Conservation (phyloP, 2,797 vertebrate genomes). For the Pseudocheirus occidentalis region DNA sequence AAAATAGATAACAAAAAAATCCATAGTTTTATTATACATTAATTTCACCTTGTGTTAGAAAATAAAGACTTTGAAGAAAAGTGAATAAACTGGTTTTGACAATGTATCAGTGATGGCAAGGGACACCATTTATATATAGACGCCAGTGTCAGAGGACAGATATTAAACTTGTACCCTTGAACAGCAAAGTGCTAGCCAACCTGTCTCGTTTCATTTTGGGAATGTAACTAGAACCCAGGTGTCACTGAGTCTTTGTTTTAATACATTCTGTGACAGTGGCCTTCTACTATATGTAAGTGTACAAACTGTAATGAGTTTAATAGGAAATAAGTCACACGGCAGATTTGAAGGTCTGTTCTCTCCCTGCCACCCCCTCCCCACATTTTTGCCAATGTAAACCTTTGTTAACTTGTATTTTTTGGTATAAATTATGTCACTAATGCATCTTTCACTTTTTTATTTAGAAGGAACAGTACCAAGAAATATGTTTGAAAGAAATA, state of each 20-base stretch:
- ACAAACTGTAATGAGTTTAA: slow-evolving; percentile 42
- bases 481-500: slow-evolving; percentile 90
- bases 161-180: background rate
- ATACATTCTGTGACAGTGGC: slow-evolving; percentile 5
- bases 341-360: slow-evolving; percentile 32
- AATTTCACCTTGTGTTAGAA: slow-evolving; percentile 30
- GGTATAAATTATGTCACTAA: slow-evolving; percentile 55
- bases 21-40: background rate
- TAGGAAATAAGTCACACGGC: slow-evolving; percentile 36
- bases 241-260: slow-evolving; percentile 7
- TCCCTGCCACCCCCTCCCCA: background rate
- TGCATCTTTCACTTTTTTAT: slow-evolving; percentile 60
- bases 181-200: background rate
- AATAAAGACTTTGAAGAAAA: slow-evolving; percentile 32
- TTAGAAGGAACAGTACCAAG: slow-evolving; percentile 88
- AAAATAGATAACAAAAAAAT: background rate
- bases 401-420: slow-evolving; percentile 48
- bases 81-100: slow-evolving; percentile 58
- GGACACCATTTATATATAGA: slow-evolving; percentile 10
- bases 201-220: slow-evolving; percentile 23
- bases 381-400: background rate
- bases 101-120: background rate
- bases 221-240: slow-evolving; percentile 4
- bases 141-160: background rate
- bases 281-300: background rate